These are phyloP conservation scores for Diadumene lineata DNA, from an alignment of 92 coral and sea anemone species.

Conservation along the genomic window DNA sequence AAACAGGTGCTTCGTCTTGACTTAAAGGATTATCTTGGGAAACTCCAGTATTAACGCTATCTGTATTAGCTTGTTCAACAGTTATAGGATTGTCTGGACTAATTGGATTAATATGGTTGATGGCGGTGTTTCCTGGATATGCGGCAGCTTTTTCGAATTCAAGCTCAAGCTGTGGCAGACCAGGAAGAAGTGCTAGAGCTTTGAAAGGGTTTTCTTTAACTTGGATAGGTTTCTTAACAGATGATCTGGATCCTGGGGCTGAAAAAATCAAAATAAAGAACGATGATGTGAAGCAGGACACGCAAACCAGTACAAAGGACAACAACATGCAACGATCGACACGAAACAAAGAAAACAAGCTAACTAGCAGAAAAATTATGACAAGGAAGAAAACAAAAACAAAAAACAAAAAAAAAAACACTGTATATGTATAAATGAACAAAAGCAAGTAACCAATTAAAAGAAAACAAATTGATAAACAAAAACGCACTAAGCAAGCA, in stretches of 20 bases:
- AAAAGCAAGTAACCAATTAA: no score
- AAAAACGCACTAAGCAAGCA: no score
- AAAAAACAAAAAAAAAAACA: no score
- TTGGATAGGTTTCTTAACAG: conserved; percentile 16
- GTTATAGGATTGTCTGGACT: neutral
- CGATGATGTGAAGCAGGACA: no score
- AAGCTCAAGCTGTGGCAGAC: conserved; percentile 11
- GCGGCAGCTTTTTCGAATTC: neutral
- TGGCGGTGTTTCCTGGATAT: conserved; percentile 2
- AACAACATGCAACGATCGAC: no score
- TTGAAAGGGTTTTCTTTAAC: conserved; percentile 14
- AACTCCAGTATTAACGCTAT: neutral
- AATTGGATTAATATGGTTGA: neutral
- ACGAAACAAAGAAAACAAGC: no score
- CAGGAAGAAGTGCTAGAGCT: conserved; percentile 8
- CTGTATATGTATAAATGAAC: no score
- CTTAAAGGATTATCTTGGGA: neutral
- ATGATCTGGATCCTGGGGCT: conserved; percentile 31
- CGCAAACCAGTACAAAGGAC: no score
- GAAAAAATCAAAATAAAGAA: neutral
- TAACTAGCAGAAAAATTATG: no score
- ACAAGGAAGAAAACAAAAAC: no score
- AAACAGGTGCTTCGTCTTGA: no score
- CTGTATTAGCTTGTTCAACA: neutral
- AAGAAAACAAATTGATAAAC: no score